Conservation (phyloP, 2,888 invertebrate genomes). For the Sericinus montela region DNA sequence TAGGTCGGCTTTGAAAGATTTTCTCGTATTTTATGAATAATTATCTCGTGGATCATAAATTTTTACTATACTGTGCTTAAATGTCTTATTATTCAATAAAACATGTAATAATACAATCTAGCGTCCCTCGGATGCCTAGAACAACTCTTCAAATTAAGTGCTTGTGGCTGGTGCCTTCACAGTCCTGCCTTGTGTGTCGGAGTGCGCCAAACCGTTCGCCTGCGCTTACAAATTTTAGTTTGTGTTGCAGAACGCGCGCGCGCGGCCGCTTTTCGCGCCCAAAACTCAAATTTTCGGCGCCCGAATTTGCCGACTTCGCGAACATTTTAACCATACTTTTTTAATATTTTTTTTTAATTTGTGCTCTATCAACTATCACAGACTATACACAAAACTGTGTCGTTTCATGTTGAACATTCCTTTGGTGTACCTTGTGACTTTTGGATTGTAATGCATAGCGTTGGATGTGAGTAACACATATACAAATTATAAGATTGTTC, state of each 20-base stretch:
- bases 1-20: constrained; percentile 57
- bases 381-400: constrained; percentile 35
- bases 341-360: constrained; percentile 29
- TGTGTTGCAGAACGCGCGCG: constrained; percentile 67
- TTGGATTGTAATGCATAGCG: constrained; percentile 71
- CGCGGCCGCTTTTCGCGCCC: constrained; percentile 66
- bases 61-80: constrained; percentile 9
- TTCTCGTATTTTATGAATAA: constrained; percentile 22
- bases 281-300: constrained; percentile 59
- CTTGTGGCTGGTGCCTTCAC: constrained; percentile 61
- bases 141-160: constrained; percentile 32
- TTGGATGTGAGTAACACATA: constrained; percentile 66
- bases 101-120: constrained; percentile 20
- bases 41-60: background rate
- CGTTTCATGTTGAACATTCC: constrained; percentile 32
- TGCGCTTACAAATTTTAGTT: constrained; percentile 75
- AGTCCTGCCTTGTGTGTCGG: constrained; percentile 46
- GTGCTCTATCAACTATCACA: constrained; percentile 27
- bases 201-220: constrained; percentile 53
- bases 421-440: constrained; percentile 36
- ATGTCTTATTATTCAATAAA: constrained; percentile 20
- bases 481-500: constrained; percentile 56
- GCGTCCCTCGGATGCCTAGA: constrained; percentile 24
- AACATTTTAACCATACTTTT: constrained; percentile 26
- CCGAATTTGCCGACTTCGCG: constrained; percentile 35